Evolutionary conservation across 1,140 invertebrate genomes (phyloP), one percentile per base, ranked within the genome.

Genomic region (Pseudomyrmex sp.): DNA sequence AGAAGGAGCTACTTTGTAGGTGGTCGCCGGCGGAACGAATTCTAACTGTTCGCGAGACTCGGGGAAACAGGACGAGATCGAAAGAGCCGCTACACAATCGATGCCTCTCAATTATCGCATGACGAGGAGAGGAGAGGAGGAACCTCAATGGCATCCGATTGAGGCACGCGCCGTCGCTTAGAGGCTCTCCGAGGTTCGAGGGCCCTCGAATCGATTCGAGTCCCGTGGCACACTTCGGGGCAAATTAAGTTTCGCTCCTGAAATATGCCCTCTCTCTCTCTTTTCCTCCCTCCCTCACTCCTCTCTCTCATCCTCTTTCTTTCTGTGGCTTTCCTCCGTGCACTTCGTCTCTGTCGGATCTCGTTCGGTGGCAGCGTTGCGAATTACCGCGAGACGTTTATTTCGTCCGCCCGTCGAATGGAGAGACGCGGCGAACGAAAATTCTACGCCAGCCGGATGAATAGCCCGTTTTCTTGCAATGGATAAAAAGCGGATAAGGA

Each of bases 181-280:
- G 85, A 91, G 88, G 82, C 91, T 89, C 91, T 91, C 85, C 62
- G 91, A 90, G 88, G 83, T 92, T 93, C 91, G 90, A 94, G 93
- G 90, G 91, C 90, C 89, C 93, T 93, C 84, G 91, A 93, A 94
- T 93, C 91, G 92, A 94, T 94, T 90, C 92, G 90, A 91, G 91
- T 91, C 89, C 89, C 91, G 91, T 91, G 90, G 91, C 91, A 93
- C 90, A 93, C 92, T 94, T 94, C 88, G 90, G 89, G 85, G 91
- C 92, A 93, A 93, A 94, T 94, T 94, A 92, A 94, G 90, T 93
- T 93, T 91, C 90, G 91, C 90, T 93, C 77, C 92, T 91, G 91
- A 91, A 93, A 92, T 91, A 91, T 91, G 89, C 87, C 66, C 85
- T 77, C 66, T 74, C 76, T 80, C 52, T 48, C 12, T 23, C 12